Conservation (phyloP, 2,888 invertebrate genomes). For the Drosophila sordidapex region DNA sequence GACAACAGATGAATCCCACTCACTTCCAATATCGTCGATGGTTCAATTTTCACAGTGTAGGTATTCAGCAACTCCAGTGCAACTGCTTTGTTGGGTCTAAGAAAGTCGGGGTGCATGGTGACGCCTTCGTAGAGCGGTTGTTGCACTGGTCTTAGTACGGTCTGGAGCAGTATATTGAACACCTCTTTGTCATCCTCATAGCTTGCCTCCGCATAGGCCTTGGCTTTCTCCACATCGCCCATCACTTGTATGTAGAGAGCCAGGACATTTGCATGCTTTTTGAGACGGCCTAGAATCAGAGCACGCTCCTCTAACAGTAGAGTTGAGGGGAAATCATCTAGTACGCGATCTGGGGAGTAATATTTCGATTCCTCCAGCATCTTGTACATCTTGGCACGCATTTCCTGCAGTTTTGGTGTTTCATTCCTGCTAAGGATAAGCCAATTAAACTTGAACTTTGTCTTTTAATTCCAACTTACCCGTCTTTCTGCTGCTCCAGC, state of each 20-base stretch:
- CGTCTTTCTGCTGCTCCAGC: conserved; percentile 69
- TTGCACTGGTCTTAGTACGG: conserved; percentile 86
- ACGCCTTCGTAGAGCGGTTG: conserved; percentile 82
- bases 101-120: conserved; percentile 87
- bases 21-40: conserved; percentile 88
- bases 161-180: conserved; percentile 83
- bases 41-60: conserved; percentile 93
- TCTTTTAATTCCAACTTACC: conserved; percentile 33
- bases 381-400: conserved; percentile 88
- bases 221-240: conserved; percentile 93
- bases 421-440: conserved; percentile 34
- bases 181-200: conserved; percentile 85
- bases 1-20: conserved; percentile 11
- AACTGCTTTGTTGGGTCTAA: conserved; percentile 91
- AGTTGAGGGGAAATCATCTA: conserved; percentile 94
- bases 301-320: conserved; percentile 96
- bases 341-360: conserved; percentile 94
- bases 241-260: conserved; percentile 96
- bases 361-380: conserved; percentile 92
- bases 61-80: conserved; percentile 93
- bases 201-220: conserved; percentile 92
- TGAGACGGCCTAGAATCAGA: conserved; percentile 95
- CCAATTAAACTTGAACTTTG: not conserved
- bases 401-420: conserved; percentile 79
- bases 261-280: conserved; percentile 95